These are phyloP conservation scores for Myrmophylax atrothorax DNA, from an alignment of 2,113 vertebrate genomes.

Conservation along the genomic window DNA sequence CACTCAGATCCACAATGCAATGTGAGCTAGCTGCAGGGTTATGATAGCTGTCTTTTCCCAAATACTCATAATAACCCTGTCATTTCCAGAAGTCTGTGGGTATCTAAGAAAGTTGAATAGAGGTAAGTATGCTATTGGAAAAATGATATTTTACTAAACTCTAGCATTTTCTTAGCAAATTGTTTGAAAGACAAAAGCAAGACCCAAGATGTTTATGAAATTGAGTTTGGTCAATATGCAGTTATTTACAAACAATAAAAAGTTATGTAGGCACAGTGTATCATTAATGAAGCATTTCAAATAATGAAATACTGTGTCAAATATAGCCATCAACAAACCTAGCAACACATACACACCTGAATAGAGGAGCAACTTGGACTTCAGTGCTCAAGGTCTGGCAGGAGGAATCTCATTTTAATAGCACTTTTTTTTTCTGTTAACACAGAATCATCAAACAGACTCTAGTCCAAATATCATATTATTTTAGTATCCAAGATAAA, in stretches of 20 bases:
- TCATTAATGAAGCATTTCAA: background rate
- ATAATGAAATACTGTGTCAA: background rate
- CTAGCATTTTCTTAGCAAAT: background rate
- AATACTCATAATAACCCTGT: background rate
- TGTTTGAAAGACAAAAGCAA: background rate
- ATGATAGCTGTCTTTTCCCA: background rate
- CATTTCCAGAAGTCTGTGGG: background rate
- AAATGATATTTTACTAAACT: background rate
- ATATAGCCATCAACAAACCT: background rate
- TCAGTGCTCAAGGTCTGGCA: background rate
- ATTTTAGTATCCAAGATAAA: background rate
- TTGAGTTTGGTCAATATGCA: background rate
- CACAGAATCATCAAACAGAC: background rate
- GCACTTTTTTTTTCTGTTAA: background rate
- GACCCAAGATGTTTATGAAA: background rate
- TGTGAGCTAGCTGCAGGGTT: background rate
- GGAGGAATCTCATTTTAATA: background rate
- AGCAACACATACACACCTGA: background rate
- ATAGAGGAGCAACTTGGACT: background rate
- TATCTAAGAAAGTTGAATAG: background rate
- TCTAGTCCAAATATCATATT: background rate
- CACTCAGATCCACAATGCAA: background rate
- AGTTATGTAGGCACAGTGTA: background rate
- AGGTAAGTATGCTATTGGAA: background rate
- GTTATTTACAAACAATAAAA: background rate